phyloP scores from a whole-genome alignment of 1,140 invertebrate species.

The Panagrolaimus sp. region DNA sequence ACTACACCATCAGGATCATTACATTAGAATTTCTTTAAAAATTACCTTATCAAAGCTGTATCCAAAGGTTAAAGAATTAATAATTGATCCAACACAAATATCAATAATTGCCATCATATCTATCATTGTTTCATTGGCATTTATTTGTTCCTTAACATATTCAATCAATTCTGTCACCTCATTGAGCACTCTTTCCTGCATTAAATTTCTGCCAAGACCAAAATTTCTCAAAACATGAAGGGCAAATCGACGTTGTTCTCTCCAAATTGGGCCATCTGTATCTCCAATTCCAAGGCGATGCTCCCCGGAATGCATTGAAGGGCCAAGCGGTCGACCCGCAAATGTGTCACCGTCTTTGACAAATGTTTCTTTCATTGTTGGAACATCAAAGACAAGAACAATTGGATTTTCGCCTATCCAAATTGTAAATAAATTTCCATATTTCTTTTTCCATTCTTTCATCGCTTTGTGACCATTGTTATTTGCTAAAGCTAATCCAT shows the following conservation, averaged over 20 bases:
- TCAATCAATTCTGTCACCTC: conserved; percentile 10
- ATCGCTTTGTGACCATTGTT: neutral
- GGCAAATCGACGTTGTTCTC: conserved; percentile 24
- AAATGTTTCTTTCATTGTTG: conserved; percentile 24
- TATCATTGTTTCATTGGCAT: neutral
- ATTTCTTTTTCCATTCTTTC: neutral
- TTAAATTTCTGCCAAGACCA: conserved; percentile 19
- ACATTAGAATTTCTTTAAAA: no score
- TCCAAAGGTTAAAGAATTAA: neutral
- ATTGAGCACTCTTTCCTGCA: conserved; percentile 23
- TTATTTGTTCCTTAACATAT: conserved; percentile 9
- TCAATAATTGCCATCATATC: conserved; percentile 4
- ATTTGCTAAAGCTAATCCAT: neutral
- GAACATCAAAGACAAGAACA: conserved; percentile 22
- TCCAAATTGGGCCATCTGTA: conserved; percentile 9
- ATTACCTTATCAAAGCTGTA: neutral
- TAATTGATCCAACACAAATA: conserved; percentile 5
- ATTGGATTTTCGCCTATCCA: conserved; percentile 28
- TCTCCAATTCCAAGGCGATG: neutral
- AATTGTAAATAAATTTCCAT: conserved; percentile 25
- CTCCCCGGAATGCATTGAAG: neutral
- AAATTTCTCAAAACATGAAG: conserved; percentile 25
- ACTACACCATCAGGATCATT: no score
- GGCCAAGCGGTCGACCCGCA: conserved; percentile 13
- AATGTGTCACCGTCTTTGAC: conserved; percentile 28